These are phyloP conservation scores for Trichonephila clavipes DNA, from an alignment of 1,140 invertebrate species.

Conservation along the genomic window DNA sequence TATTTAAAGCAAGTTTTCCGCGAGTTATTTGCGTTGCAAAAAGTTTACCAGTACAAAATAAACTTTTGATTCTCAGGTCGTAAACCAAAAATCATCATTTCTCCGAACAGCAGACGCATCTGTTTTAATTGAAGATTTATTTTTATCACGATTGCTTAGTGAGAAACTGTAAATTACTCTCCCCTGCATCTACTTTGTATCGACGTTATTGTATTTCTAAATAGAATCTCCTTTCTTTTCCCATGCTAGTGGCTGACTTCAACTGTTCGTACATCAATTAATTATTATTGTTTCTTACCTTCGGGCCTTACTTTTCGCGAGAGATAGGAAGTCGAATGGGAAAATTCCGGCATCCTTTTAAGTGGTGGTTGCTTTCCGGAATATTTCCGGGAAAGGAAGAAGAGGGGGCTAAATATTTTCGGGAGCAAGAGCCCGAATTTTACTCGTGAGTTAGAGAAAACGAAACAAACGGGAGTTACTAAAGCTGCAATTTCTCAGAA, in stretches of 20 bases:
- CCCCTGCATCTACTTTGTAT: neutral
- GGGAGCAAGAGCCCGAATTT: neutral
- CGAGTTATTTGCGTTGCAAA: no score
- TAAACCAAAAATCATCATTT: no score
- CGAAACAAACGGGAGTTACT: constrained; percentile 36
- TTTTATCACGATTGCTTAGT: no score
- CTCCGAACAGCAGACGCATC: no score
- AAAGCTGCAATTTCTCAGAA: constrained; percentile 60
- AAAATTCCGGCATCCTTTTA: neutral
- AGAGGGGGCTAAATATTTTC: neutral
- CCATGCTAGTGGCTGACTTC: neutral
- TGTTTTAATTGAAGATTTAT: no score
- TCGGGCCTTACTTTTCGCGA: neutral
- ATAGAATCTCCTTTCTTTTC: neutral
- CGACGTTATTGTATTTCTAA: neutral
- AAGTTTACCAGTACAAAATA: no score
- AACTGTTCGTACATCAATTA: neutral
- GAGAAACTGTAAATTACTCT: no score
- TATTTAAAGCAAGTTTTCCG: no score
- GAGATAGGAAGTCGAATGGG: neutral
- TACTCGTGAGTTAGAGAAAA: constrained; percentile 32
- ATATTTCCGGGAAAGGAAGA: constrained; percentile 5
- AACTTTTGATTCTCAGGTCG: no score
- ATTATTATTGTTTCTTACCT: neutral
- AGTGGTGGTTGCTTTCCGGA: neutral